Conservation (phyloP, 1,140 invertebrate species). For the Euura saliciscinereae region DNA sequence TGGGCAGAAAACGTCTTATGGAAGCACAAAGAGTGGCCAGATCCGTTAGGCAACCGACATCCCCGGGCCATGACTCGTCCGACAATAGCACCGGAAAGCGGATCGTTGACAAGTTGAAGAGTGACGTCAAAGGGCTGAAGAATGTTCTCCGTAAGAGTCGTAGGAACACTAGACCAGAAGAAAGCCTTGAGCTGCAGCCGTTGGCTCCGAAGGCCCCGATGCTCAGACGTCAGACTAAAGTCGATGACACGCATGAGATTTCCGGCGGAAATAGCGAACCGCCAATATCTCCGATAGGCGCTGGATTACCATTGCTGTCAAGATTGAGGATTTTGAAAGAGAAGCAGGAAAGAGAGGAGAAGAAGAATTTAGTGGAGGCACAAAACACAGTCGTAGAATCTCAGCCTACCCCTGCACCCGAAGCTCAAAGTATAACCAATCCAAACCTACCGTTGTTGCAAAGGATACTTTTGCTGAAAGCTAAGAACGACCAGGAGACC, state of each 20-base stretch:
- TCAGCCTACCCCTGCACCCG: constrained; percentile 21
- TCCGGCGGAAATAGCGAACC: constrained; percentile 33
- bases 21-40: constrained; percentile 66
- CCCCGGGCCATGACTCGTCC: constrained; percentile 62
- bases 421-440: constrained; percentile 50
- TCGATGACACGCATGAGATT: constrained; percentile 35
- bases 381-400: constrained; percentile 19
- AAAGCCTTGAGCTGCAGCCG: constrained; percentile 55
- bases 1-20: constrained; percentile 86
- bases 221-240: constrained; percentile 44
- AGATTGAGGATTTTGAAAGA: constrained; percentile 81
- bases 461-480: constrained; percentile 77
- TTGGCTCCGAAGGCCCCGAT: constrained; percentile 62
- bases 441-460: constrained; percentile 80
- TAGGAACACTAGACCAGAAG: constrained; percentile 60
- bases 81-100: constrained; percentile 72
- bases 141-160: constrained; percentile 70
- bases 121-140: constrained; percentile 80
- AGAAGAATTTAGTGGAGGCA: constrained; percentile 60
- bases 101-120: constrained; percentile 81
- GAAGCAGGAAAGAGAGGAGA: constrained; percentile 76
- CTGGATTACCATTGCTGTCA: constrained; percentile 80
- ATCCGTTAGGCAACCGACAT: constrained; percentile 36
- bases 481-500: constrained; percentile 74
- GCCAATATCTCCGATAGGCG: constrained; percentile 72